Conservation (phyloP, 53 echinoderm and acorn worm genomes). For the Pentamera pediparva region DNA sequence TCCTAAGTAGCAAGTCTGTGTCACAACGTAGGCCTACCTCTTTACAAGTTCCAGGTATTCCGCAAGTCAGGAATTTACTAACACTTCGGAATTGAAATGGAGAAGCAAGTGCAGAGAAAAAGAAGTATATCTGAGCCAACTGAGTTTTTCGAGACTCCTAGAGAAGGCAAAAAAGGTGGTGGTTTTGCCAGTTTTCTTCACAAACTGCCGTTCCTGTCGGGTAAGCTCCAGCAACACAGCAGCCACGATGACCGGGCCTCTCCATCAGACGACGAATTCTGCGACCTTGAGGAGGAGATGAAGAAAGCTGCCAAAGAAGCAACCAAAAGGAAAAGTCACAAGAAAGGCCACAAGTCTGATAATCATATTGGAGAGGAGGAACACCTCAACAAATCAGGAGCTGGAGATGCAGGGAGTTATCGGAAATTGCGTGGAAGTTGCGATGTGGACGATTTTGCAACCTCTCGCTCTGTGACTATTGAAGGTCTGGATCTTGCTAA, state of each 20-base stretch:
- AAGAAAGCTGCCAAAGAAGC: background rate
- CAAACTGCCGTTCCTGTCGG: slow-evolving; percentile 8
- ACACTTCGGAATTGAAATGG: no score
- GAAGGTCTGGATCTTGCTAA: no score
- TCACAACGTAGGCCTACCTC: background rate
- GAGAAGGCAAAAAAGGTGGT: slow-evolving; percentile 11
- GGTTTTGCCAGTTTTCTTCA: slow-evolving; percentile 1
- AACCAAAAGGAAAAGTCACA: background rate
- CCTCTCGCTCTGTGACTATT: no score
- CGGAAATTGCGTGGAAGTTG: no score
- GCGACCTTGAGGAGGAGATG: slow-evolving; percentile 3
- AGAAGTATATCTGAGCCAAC: slow-evolving; percentile 21
- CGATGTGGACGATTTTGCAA: no score
- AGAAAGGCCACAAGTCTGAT: background rate
- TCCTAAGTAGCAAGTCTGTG: no score
- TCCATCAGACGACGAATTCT: background rate
- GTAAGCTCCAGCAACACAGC: background rate
- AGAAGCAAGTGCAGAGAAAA: background rate
- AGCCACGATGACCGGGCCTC: background rate
- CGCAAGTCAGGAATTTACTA: no score
- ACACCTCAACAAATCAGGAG: no score
- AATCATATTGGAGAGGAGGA: background rate
- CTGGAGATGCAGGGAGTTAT: no score
- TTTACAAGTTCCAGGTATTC: background rate
- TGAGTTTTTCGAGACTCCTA: slow-evolving; percentile 1